Evolutionary conservation across 2,113 vertebrate genomes (phyloP), one percentile per base, ranked within the genome.

Genomic region (Manacus vitellinus): DNA sequence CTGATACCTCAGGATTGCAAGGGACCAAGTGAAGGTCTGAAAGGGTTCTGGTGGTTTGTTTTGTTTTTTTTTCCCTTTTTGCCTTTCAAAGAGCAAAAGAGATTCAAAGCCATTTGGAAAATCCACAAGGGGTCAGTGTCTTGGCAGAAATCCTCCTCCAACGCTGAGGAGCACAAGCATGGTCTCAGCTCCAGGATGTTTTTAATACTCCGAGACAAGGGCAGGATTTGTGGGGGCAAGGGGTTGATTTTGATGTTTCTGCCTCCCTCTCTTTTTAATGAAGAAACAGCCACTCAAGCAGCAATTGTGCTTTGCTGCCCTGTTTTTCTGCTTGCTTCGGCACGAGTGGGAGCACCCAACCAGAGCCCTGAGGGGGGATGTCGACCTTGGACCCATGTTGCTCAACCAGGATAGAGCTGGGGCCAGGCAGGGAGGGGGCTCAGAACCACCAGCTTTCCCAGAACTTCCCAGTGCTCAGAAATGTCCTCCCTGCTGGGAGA

Each of bases 81-180:
- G 30, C 31, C 19, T 88, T 63, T 66, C 0, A 0, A 84, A 86
- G 30, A 16, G 62, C 19, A 39, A 59, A 46, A 68, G 22, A 33
- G 65, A 80, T n/a, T n/a, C n/a, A 67, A 85, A 97, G 93, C 54
- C 87, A 62, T 93, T 92, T 87, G 68, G 47, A 94, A 89, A 94
- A 85, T 94, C 97, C 97, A 97, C 97, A 95, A 97, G 97, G 95
- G 97, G 97, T 97, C 97, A 97, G 96, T 97, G 94, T 97, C 97
- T 97, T 97, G 97, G 97, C 95, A 97, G 96, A 92, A 96, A 97
- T 96, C 71, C 95, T 96, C 68, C 85, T 94, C 55, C 59, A 16
- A 44, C 8, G 2, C 43, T 3, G 68, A 82, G 49, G 47, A 89
- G 56, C 70, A 46, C 51, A 55, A 56, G 85, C 55, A 16, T 6